Percentiles rank a stretch among this genome's conserved stretches.
phyloP scores from a whole-genome alignment of 2,888 invertebrate genomes.

The Ommatoiulus sabulosus region DNA sequence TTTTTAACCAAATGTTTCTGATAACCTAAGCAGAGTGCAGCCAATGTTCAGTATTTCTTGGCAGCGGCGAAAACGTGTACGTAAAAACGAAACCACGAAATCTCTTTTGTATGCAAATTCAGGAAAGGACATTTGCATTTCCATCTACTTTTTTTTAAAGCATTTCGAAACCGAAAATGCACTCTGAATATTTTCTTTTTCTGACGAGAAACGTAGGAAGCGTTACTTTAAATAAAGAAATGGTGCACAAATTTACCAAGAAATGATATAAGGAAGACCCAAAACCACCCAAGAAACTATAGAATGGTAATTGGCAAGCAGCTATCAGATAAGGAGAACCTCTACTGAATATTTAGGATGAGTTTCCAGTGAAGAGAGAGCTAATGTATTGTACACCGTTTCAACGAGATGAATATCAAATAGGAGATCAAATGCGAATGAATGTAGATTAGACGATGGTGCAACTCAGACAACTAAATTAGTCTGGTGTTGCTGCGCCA shows the following conservation, averaged over 20 bases:
- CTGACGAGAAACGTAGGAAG: slow-evolving; percentile 12
- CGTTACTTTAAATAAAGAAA: slow-evolving; percentile 37
- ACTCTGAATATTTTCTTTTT: slow-evolving; percentile 38
- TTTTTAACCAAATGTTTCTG: slow-evolving; percentile 22
- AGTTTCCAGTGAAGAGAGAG: not conserved
- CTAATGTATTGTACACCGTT: not conserved
- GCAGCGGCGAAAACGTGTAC: not conserved
- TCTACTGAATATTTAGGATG: not conserved
- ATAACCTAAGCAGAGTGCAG: slow-evolving; percentile 11
- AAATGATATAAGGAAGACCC: not conserved
- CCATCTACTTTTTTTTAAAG: slow-evolving; percentile 26
- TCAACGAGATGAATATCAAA: slow-evolving; percentile 5
- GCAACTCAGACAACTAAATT: not conserved
- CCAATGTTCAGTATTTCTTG: not conserved
- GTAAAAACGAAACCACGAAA: slow-evolving; percentile 1
- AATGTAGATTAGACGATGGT: slow-evolving; percentile 7
- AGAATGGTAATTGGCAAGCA: slow-evolving; percentile 21
- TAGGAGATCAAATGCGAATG: slow-evolving; percentile 37
- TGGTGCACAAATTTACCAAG: not conserved
- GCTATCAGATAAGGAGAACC: not conserved
- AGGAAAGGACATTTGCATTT: not conserved
- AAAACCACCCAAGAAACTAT: not conserved
- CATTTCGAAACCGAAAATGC: slow-evolving; percentile 41
- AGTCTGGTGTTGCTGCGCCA: not conserved
- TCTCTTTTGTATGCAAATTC: slow-evolving; percentile 44